These are phyloP conservation scores for Apostichopus leukothele DNA, from an alignment of 53 echinoderm and acorn worm species.

Conservation along the genomic window DNA sequence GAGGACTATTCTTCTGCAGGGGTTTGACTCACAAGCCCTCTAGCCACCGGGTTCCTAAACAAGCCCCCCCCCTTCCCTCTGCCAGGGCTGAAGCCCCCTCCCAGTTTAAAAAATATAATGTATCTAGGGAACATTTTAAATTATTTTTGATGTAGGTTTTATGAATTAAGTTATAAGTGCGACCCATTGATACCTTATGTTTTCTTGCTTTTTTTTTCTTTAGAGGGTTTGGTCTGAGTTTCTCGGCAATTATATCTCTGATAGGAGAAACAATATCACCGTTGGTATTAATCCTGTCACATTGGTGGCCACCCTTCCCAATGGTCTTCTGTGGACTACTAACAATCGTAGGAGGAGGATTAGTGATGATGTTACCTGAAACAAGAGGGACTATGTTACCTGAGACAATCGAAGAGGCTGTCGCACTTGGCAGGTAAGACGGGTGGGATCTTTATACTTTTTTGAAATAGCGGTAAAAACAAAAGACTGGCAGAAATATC, in stretches of 20 bases:
- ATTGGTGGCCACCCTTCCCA: constrained; percentile 40
- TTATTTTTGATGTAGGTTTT: no score
- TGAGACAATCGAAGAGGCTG: constrained; percentile 35
- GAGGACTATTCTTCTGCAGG: no score
- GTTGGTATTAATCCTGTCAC: constrained; percentile 5
- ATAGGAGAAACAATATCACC: constrained; percentile 32
- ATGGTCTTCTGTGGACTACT: constrained; percentile 10
- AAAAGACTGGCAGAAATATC: background rate
- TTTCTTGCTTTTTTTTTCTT: background rate
- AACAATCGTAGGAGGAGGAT: background rate
- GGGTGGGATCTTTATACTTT: no score
- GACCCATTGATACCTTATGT: background rate
- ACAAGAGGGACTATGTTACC: constrained; percentile 40
- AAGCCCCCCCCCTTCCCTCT: no score
- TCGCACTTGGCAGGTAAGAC: constrained; percentile 30
- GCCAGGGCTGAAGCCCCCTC: no score
- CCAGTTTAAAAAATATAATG: no score
- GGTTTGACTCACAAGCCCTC: no score
- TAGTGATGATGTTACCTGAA: constrained; percentile 11
- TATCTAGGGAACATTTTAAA: no score
- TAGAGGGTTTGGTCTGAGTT: constrained; percentile 26
- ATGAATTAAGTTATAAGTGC: no score
- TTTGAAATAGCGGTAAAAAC: background rate
- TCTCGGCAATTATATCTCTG: constrained; percentile 12
- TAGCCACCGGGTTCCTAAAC: no score